Percentiles rank a stretch among this genome's conserved stretches.
phyloP scores from a whole-genome alignment of 2,888 invertebrate genomes.

The Protophormia terraenovae region DNA sequence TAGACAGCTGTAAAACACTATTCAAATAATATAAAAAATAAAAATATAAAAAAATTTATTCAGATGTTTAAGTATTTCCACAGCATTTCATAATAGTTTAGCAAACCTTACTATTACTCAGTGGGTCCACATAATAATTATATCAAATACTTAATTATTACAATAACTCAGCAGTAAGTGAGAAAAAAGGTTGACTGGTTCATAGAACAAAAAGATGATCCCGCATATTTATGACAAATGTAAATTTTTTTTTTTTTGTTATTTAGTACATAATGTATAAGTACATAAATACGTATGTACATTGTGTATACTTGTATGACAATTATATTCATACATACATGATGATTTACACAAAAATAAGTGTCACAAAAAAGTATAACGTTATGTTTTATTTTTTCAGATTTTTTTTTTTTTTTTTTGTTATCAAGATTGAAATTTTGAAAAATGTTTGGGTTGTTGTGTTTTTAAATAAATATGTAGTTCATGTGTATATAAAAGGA shows the following conservation, averaged over 20 bases:
- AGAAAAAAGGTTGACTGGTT: slow-evolving; percentile 26
- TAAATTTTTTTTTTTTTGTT: too few species aligned
- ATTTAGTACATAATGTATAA: too few species aligned
- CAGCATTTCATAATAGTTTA: neutral
- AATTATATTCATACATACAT: slow-evolving; percentile 49
- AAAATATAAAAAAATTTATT: slow-evolving; percentile 17
- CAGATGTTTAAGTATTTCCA: slow-evolving; percentile 41
- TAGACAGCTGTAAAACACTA: slow-evolving; percentile 49
- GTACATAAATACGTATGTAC: neutral
- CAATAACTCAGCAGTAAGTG: slow-evolving; percentile 33
- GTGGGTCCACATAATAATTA: slow-evolving; percentile 15
- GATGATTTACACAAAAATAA: slow-evolving; percentile 56
- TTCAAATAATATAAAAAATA: slow-evolving; percentile 13
- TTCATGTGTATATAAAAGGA: neutral
- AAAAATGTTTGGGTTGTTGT: slow-evolving; percentile 36
- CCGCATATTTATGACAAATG: slow-evolving; percentile 63
- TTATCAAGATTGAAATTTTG: slow-evolving; percentile 65
- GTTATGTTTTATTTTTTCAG: slow-evolving; percentile 14
- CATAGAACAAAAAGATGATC: slow-evolving; percentile 60
- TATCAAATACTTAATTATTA: slow-evolving; percentile 13
- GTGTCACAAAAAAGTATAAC: slow-evolving; percentile 61
- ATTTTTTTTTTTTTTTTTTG: too few species aligned
- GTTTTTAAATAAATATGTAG: slow-evolving; percentile 22
- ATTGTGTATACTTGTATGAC: slow-evolving; percentile 29
- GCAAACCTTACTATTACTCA: neutral